phyloP scores from a whole-genome alignment of 2,113 vertebrate genomes.

The Podiceps cristatus region DNA sequence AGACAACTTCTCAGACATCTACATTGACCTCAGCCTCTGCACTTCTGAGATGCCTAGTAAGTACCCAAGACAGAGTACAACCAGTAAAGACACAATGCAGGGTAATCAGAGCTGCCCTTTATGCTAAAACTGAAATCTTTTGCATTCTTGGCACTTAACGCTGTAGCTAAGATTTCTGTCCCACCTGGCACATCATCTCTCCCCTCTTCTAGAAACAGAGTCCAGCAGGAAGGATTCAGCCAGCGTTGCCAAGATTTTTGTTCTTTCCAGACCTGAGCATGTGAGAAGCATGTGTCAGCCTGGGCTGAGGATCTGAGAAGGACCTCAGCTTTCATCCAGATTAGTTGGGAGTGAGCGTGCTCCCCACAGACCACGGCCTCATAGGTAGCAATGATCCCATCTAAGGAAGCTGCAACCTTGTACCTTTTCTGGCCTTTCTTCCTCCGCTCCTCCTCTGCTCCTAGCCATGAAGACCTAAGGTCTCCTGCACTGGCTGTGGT shows the following conservation, averaged over 20 bases:
- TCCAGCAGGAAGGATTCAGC: not conserved
- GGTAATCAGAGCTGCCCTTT: not conserved
- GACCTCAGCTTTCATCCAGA: not conserved
- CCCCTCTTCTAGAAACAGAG: not conserved
- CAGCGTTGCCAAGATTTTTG: not conserved
- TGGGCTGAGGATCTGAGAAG: not conserved
- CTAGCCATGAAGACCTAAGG: not conserved
- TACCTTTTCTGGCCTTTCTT: not conserved
- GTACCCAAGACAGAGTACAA: not conserved
- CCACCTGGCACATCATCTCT: not conserved
- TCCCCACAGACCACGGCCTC: not conserved
- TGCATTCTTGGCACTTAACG: not conserved
- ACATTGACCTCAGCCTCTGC: not conserved
- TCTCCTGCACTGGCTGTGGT: not conserved
- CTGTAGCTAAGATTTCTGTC: not conserved
- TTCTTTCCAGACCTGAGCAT: not conserved
- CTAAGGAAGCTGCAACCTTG: not conserved
- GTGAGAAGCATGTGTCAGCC: not conserved
- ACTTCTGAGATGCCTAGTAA: not conserved
- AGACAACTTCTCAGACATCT: not conserved
- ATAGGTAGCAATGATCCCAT: not conserved
- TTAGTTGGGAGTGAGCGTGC: rapidly evolving
- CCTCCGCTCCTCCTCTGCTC: not conserved
- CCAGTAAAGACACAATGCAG: not conserved
- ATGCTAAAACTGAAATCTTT: not conserved